Base-by-base conservation (phyloP, 2,797 vertebrate genomes). In the Cynodonichthys magdalenae region DNA sequence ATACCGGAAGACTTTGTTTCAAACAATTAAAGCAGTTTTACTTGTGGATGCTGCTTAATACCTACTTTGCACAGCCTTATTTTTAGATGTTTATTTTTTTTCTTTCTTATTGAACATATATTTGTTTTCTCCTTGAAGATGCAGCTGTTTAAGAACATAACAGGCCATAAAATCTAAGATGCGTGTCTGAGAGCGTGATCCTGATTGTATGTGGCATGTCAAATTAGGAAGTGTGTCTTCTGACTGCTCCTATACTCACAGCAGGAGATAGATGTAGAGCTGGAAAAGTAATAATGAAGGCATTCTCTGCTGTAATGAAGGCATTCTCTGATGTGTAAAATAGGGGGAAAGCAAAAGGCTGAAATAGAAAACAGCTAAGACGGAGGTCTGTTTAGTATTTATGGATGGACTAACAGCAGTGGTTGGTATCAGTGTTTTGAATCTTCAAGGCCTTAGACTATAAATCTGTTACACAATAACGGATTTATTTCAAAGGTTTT, bases 11-110 rank as follows among this genome's bases (percentile, higher is more conserved):
- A 53, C 55, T 72, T 66, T 60, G 51, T 76, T 79, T 63, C 4
- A 66, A 57, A 29, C 59, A 76, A 69, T 83, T 74, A 77, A 66
- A 19, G 46, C 49, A 41, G 34, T 45, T 77, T 41, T 59, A 58
- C 18, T 66, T 51, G 11, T 27, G 19, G n/a, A 60, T 20, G 3
- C 45, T 15, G 15, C 29, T 54, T 45, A 80, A 66, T 58, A 58
- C 47, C 48, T 53, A 54, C 39, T 74, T 77, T 70, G 48, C 65
- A n/a, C 27, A n/a, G 27, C n/a, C 28, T 53, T 18, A 4, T 61
- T 58, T 66, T 42, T 19, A 1, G 14, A 44, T 50, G 9, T 0
- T 6, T 45, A 36, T 46, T 7, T n/a, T 59, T 36, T 36, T 10
- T 17, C 31, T 41, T 36, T 17, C 10, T 36, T 41, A 3, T 24